These are phyloP conservation scores for Mystacornis crossleyi DNA, from an alignment of 2,113 vertebrate genomes.

Conservation along the genomic window DNA sequence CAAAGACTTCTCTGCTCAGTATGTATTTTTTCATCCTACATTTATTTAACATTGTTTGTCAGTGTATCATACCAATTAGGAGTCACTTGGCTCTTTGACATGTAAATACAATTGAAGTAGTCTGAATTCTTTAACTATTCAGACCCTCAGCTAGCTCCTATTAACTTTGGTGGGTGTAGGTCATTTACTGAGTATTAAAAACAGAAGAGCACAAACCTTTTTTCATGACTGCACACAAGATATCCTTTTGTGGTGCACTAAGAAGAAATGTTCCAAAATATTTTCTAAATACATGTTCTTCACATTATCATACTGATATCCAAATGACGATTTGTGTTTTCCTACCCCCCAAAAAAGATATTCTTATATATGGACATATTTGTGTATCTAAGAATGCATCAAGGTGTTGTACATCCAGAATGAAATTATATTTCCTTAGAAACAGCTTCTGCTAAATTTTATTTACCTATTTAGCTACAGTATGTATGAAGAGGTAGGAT, in stretches of 20 bases:
- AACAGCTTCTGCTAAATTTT: neutral
- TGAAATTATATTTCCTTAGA: neutral
- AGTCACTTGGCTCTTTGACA: neutral
- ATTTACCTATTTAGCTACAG: neutral
- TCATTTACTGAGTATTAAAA: neutral
- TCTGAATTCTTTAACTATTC: neutral
- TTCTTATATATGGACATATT: neutral
- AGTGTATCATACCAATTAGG: neutral
- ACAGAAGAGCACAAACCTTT: neutral
- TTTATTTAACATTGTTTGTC: neutral
- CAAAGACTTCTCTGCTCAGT: neutral
- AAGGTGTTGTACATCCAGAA: neutral
- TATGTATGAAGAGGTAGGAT: neutral
- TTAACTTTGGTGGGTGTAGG: neutral
- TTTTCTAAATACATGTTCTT: neutral
- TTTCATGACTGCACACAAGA: neutral
- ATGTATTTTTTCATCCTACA: neutral
- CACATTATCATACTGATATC: neutral
- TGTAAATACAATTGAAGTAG: neutral
- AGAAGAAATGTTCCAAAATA: neutral
- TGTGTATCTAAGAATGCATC: neutral
- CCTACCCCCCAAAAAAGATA: neutral
- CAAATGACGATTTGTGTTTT: neutral
- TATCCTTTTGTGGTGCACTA: neutral
- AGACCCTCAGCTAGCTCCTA: neutral